A percentile compares a stretch with the other conserved stretches of the same genome.
These are phyloP conservation scores for Brachylomia viminalis DNA, from an alignment of 2,888 invertebrate genomes.

Conservation along the genomic window DNA sequence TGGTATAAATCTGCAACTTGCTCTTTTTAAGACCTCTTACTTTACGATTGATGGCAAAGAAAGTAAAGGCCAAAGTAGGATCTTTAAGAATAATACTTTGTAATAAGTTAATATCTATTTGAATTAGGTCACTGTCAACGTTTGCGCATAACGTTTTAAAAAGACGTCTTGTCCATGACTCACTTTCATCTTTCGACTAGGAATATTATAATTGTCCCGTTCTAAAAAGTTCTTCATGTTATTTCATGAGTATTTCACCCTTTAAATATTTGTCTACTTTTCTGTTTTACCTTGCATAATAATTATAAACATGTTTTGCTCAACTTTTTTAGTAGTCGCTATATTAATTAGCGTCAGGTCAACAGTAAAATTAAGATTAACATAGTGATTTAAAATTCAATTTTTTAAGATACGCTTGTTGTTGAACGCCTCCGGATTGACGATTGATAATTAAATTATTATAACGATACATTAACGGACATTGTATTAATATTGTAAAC, in stretches of 20 bases:
- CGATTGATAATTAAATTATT: slow-evolving; percentile 7
- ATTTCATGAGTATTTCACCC: background rate
- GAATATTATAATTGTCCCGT: background rate
- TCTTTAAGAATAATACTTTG: background rate
- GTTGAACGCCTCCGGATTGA: background rate
- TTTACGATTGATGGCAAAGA: background rate
- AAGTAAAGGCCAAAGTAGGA: background rate
- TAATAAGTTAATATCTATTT: slow-evolving; percentile 3
- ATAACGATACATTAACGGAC: background rate
- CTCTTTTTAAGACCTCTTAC: background rate
- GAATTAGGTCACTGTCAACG: slow-evolving; percentile 38
- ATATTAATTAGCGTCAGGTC: slow-evolving; percentile 13
- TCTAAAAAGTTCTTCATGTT: background rate
- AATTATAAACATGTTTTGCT: slow-evolving; percentile 11
- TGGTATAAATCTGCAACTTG: background rate
- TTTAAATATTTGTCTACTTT: background rate
- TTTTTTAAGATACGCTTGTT: slow-evolving; percentile 21
- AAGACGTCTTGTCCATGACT: slow-evolving; percentile 42
- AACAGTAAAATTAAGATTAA: slow-evolving; percentile 39
- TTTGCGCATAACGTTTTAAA: background rate
- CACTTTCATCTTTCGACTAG: slow-evolving; percentile 1
- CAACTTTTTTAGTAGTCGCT: slow-evolving; percentile 16
- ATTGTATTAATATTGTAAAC: background rate
- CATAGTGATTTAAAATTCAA: slow-evolving; percentile 27
- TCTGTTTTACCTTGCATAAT: background rate